Base-by-base conservation (phyloP, 2,888 invertebrate genomes). In the Leptinotarsa peninsularis region DNA sequence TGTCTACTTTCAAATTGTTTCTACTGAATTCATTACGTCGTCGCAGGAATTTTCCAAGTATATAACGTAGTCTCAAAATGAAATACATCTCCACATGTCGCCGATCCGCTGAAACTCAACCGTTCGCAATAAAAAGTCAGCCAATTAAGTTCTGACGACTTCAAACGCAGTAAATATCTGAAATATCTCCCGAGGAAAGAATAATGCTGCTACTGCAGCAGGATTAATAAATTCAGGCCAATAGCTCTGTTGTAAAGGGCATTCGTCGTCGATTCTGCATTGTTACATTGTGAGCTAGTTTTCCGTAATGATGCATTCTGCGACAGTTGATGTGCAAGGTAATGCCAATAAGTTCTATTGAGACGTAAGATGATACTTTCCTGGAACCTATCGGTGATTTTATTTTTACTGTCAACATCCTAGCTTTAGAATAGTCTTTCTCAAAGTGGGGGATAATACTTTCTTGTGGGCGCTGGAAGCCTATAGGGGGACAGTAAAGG, bases 171-270 rank as follows among this genome's bases (percentile, higher is more conserved):
- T 71, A 75, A 72, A 75, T 75, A 75, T 75, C 72, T 72, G 75
- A 75, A 75, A 75, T 75, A 75, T 72, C 75, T 72, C 68, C 69
- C 75, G 27, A 75, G 72, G 75, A 75, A 72, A 72, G 66, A 75
- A 75, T 75, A 75, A 75, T 75, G 66, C 72, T 60, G 63, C 72
- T 67, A 75, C 66, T 75, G 60, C 75, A 43, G 43, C 10, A 72
- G 75, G 72, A 75, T 75, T 75, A 75, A 75, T 75, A 75, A 75
- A 75, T 75, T 75, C 75, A 72, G 52, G 58, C 72, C 72, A 56
- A 68, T 72, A 75, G 75, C 75, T 75, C 72, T 66, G 75, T 72
- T 72, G 72, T 75, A 75, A 75, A 75, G 68, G 72, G 67, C 72
- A 75, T 75, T 75, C 72, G 72, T 75, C 75, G 75, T 69, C 75